A percentile compares a stretch with the other conserved stretches of the same genome.
These are phyloP conservation scores for Sitta europaea DNA, from an alignment of 2,113 vertebrate genomes.

Conservation along the genomic window DNA sequence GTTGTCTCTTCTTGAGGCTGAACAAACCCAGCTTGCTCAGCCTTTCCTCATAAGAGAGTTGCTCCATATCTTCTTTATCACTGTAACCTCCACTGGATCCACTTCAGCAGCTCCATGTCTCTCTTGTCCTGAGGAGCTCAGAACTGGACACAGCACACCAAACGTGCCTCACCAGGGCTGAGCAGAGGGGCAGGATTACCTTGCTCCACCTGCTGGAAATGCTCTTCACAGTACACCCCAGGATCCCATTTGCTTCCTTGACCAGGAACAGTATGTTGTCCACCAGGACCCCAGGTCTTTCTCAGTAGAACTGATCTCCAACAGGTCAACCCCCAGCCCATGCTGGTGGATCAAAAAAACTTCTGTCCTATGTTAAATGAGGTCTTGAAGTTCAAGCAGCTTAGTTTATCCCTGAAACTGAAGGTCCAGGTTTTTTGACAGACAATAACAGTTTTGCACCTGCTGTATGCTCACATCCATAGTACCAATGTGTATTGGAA, in stretches of 20 bases:
- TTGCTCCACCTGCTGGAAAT: not conserved
- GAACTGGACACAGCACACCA: not conserved
- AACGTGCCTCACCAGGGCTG: not conserved
- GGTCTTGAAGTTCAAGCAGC: not conserved
- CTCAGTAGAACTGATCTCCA: not conserved
- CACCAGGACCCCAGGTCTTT: not conserved
- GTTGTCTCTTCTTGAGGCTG: accelerated
- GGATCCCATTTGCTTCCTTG: not conserved
- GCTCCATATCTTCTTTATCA: not conserved
- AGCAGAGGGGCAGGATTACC: not conserved
- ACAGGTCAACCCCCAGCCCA: not conserved
- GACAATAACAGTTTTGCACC: not conserved
- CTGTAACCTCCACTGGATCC: accelerated
- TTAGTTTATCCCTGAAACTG: not conserved
- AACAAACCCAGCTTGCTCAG: not conserved
- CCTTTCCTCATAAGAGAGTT: not conserved
- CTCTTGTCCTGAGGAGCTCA: not conserved
- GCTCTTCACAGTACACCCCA: not conserved
- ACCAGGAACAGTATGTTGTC: not conserved
- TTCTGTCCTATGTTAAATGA: not conserved
- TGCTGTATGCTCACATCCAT: accelerated
- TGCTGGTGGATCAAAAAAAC: not conserved
- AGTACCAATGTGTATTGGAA: not conserved
- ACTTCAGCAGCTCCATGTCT: not conserved
- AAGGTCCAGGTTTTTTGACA: not conserved